Evolutionary conservation across 2,888 invertebrate genomes (phyloP), one percentile per base, ranked within the genome.

Genomic region (Myopa tessellatipennis): DNA sequence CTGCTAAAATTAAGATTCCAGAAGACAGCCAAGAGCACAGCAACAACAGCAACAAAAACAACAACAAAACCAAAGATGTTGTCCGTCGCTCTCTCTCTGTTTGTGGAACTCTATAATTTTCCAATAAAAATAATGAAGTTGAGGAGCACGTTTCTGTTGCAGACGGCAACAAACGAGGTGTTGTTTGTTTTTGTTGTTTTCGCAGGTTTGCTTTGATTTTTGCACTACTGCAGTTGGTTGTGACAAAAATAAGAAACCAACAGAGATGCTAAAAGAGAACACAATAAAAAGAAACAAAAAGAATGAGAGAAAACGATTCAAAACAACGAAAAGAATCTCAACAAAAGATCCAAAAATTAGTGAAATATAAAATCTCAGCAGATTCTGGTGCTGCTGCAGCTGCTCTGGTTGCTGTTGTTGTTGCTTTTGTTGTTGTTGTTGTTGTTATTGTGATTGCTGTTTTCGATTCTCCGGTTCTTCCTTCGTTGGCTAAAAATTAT

Each of bases 81-180:
- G 60, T 63, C 55, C 50, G 18, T 26, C 65, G n/a, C 55, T n/a
- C 26, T 26, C 26, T 26, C 26, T 26, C 26, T 26, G 1, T 26
- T 45, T 45, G 65, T 16, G 58, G 14, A 60, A 78, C 79, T 78
- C 79, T 80, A 80, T 80, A 80, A 80, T 80, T 80, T 80, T 79
- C 76, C 80, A 79, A 79, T 80, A 79, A 79, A 80, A 80, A 80
- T 80, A 80, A 80, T 80, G 80, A 80, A 80, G 79, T 79, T 74
- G 18, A 75, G 26, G 50, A 74, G 74, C 61, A 74, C 71, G 77
- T 77, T 74, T 69, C 71, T 69, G 73, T 50, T 77, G 72, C 73
- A 14, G 38, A 14, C 65, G 67, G 36, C 68, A 58, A 45, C 40
- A 14, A 67, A 74, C 58, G 67, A 60, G 74, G 63, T 55, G 70